phyloP scores from a whole-genome alignment of 2,888 invertebrate genomes.

The Sphaeridia pumilis region DNA sequence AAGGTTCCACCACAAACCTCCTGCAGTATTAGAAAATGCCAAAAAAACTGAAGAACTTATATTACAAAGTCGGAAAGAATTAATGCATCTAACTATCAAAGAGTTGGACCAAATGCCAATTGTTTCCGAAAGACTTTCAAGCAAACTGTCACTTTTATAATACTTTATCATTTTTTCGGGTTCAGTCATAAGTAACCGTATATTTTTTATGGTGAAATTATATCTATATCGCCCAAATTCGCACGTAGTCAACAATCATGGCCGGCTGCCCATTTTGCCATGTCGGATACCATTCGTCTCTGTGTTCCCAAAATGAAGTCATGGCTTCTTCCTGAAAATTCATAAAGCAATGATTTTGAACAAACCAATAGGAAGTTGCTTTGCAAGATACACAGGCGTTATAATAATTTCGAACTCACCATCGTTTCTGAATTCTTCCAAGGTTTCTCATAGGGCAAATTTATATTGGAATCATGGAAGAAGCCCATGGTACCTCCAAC shows the following conservation, averaged over 20 bases:
- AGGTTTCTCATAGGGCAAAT: neutral
- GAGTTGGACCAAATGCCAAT: no score
- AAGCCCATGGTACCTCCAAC: conserved; percentile 3
- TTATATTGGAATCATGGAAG: neutral
- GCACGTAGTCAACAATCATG: neutral
- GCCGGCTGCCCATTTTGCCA: neutral
- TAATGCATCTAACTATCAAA: no score
- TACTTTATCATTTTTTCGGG: no score
- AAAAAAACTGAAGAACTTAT: no score
- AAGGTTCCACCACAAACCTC: no score
- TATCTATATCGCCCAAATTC: neutral
- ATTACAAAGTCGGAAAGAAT: no score
- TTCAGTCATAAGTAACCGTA: no score
- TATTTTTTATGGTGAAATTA: no score
- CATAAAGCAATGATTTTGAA: neutral
- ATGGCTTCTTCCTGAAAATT: conserved; percentile 5
- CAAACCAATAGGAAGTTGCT: neutral
- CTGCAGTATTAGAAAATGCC: no score
- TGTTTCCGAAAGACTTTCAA: no score
- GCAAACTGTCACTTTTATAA: no score
- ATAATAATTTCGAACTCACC: neutral
- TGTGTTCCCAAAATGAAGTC: neutral
- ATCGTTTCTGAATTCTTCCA: conserved; percentile 4
- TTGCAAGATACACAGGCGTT: neutral
- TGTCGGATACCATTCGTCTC: conserved; percentile 3